Base-by-base conservation (phyloP, 2,113 vertebrate species). In the Xiphias gladius region DNA sequence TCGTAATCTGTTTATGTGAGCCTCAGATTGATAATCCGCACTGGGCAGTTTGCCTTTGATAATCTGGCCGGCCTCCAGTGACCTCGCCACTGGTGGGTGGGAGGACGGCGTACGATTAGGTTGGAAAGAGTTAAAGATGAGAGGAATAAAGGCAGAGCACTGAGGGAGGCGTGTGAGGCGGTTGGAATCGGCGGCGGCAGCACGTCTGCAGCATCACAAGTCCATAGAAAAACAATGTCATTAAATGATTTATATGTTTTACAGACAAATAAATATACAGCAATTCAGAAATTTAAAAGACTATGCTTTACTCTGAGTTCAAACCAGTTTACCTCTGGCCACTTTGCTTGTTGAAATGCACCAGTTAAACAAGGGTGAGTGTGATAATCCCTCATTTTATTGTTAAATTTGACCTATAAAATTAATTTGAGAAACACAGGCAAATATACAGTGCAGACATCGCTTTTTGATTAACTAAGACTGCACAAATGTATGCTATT, bases 1-100 rank as follows among this genome's bases (percentile, higher is more conserved):
- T 50, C 55, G 83, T 89, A 88, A 91, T 88, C 89, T 83, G 74
- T 48, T 52, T 26, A 86, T 59, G 26, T 84, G 84, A 72, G 77
- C 48, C 72, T 37, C 32, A 72, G 73, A 84, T 83, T 58, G 69
- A 80, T 90, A 91, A 91, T 92, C 87, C 22, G 5, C 55, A 7
- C 10, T 6, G 43, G 84, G 48, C 84, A 61, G 73, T 88, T 85
- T 85, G 81, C 80, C 69, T 68, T 58, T 0, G 2, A 54, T 85
- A 69, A 85, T 80, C 64, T 81, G 62, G 7, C 41, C 7, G 5
- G 72, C 58, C 19, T 24, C 9, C 0, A 2, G 1, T 78, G 69
- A 74, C 52, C 73, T 71, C 22, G 26, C 22, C 6, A 5, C 3
- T n/a, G 68, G n/a, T 46, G 64, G 28, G 70, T 16, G 84, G 59